These are phyloP conservation scores for Melieria omissa DNA, from an alignment of 2,888 invertebrate genomes.

Conservation along the genomic window DNA sequence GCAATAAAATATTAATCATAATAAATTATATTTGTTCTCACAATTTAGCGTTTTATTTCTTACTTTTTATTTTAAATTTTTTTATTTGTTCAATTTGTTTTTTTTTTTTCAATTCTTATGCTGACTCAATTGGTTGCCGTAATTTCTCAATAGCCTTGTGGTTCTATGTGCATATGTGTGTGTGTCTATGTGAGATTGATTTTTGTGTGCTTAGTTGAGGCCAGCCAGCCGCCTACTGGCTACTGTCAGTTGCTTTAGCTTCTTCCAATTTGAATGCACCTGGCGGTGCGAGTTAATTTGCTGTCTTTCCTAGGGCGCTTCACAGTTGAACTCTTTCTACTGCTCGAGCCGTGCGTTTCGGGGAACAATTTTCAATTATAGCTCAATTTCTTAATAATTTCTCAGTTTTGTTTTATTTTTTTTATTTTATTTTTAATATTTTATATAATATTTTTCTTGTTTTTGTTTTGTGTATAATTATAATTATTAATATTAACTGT, in stretches of 20 bases:
- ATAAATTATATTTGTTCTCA: conserved; percentile 31
- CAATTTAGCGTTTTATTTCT: conserved; percentile 28
- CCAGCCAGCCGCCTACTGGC: neutral
- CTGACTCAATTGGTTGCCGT: conserved; percentile 8
- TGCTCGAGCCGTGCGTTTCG: too few relatives aligned
- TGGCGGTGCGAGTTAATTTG: neutral
- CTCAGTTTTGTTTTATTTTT: conserved; percentile 8
- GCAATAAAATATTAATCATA: conserved; percentile 35
- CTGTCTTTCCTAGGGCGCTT: too few relatives aligned
- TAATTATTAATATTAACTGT: conserved; percentile 31
- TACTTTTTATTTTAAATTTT: conserved; percentile 14
- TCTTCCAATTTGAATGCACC: neutral
- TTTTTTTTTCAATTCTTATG: conserved; percentile 19
- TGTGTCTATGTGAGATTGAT: conserved; percentile 13
- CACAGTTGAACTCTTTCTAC: too few relatives aligned
- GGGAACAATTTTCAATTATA: neutral
- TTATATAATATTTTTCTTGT: conserved; percentile 19
- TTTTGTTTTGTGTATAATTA: conserved; percentile 20
- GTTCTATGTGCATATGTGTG: conserved; percentile 10
- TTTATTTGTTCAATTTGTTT: conserved; percentile 23
- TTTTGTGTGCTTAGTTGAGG: neutral
- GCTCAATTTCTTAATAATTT: conserved; percentile 1
- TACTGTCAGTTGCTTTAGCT: neutral
- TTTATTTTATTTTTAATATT: conserved; percentile 27
- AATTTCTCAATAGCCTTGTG: neutral